phyloP scores from a whole-genome alignment of 2,888 invertebrate species.

The Tromatobia lineatoria region DNA sequence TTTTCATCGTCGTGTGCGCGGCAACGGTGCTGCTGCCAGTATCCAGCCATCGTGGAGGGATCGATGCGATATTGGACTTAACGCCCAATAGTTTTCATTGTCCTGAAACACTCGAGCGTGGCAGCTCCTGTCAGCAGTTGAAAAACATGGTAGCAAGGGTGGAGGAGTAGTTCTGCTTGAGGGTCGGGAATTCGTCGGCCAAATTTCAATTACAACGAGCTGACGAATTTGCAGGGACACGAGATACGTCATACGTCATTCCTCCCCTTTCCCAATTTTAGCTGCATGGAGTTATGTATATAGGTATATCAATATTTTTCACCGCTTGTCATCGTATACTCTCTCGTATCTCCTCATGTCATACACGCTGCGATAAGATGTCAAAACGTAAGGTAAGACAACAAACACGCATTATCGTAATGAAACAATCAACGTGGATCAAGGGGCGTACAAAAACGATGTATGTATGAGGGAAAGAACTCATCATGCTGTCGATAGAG shows the following conservation, averaged over 20 bases:
- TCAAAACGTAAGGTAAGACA: slow-evolving; percentile 11
- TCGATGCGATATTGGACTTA: slow-evolving; percentile 33
- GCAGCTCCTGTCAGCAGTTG: slow-evolving; percentile 26
- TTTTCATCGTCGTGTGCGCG: slow-evolving; percentile 39
- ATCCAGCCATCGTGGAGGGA: slow-evolving; percentile 15
- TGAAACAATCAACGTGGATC: slow-evolving; percentile 49
- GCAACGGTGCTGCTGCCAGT: neutral
- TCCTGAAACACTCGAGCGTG: slow-evolving; percentile 29
- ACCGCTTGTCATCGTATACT: neutral
- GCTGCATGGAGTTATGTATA: neutral
- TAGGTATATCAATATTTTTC: slow-evolving; percentile 19
- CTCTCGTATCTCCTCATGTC: neutral
- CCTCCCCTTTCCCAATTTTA: neutral
- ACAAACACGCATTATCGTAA: slow-evolving; percentile 40
- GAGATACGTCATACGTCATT: slow-evolving; percentile 24
- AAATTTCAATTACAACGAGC: slow-evolving; percentile 55
- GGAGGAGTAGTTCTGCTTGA: neutral
- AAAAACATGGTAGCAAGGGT: neutral
- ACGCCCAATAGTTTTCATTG: slow-evolving; percentile 24
- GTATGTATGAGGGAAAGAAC: no score
- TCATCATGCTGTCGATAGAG: no score
- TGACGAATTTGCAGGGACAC: slow-evolving; percentile 28
- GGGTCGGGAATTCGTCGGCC: slow-evolving; percentile 16
- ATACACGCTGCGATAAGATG: neutral
- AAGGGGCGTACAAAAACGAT: neutral